These are phyloP conservation scores for Drosophila vallismaia DNA, from an alignment of 2,888 invertebrate genomes.

Conservation along the genomic window DNA sequence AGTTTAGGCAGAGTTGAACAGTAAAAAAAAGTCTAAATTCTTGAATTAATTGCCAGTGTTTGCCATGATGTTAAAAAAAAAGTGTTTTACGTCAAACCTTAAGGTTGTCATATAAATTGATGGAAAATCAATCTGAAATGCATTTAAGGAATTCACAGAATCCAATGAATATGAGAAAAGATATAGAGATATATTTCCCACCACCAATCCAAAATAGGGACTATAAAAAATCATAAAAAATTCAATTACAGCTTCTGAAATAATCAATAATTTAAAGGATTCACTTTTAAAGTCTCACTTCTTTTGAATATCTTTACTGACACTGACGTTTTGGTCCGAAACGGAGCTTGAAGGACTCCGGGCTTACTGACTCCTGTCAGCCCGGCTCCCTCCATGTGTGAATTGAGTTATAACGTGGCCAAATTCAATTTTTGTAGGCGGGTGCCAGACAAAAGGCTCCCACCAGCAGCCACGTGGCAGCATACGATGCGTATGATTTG, in stretches of 20 bases:
- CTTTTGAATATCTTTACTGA: background rate
- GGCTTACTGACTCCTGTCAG: slow-evolving; percentile 8
- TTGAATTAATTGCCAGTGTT: background rate
- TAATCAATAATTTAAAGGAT: background rate
- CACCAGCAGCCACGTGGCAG: slow-evolving; percentile 49
- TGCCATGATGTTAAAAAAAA: background rate
- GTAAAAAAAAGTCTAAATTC: background rate
- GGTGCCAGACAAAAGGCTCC: slow-evolving; percentile 42
- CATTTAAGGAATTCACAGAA: no score
- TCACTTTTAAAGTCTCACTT: background rate
- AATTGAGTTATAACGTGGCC: slow-evolving; percentile 69
- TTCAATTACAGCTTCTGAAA: no score
- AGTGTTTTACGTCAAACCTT: background rate
- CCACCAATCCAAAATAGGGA: no score
- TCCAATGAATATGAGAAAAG: no score
- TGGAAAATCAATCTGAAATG: no score
- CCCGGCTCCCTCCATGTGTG: slow-evolving; percentile 38
- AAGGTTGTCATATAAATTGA: no score
- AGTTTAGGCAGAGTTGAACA: background rate
- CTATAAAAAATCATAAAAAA: no score
- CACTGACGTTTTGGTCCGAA: background rate
- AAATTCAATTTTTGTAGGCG: slow-evolving; percentile 70
- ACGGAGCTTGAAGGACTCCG: background rate
- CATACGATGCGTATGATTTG: slow-evolving; percentile 58
- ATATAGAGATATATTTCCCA: no score